Evolutionary conservation across 2,113 vertebrate species (phyloP).

Genomic region (Ceuthmochares aereus): DNA sequence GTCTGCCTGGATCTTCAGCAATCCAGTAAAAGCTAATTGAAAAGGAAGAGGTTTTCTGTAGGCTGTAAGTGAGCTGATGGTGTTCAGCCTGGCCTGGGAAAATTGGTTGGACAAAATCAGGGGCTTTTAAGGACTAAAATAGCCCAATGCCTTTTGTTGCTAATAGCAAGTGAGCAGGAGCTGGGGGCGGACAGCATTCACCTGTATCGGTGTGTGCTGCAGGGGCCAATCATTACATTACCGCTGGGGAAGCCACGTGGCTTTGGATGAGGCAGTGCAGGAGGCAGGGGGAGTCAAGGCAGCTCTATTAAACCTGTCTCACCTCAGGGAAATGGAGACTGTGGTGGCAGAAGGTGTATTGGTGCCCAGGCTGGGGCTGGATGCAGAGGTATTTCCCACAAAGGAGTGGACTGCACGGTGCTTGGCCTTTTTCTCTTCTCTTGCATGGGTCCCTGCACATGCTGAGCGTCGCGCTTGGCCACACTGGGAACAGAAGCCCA

Average conservation of each 20-base stretch:
- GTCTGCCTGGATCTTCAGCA: not conserved
- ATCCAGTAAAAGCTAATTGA: not conserved
- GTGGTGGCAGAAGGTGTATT: too few species aligned
- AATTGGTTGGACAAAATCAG: not conserved
- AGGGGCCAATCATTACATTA: not conserved
- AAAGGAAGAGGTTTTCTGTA: not conserved
- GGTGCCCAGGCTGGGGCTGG: not conserved
- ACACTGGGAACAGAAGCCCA: not conserved
- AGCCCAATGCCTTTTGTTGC: not conserved
- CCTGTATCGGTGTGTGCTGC: not conserved
- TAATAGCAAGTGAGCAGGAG: not conserved
- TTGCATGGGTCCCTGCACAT: not conserved
- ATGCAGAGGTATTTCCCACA: fast-evolving
- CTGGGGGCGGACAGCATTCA: not conserved
- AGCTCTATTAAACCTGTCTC: not conserved
- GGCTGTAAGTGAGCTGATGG: not conserved
- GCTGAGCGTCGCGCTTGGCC: fast-evolving
- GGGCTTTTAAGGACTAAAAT: not conserved
- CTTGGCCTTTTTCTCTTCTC: not conserved
- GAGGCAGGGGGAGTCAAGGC: not conserved
- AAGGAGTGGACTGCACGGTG: not conserved
- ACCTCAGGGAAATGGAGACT: fast-evolving
- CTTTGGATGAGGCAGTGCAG: not conserved
- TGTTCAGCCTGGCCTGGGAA: not conserved
- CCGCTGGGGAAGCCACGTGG: fast-evolving